phyloP scores from a whole-genome alignment of 1,140 invertebrate genomes.

The Cryptotermes secundus region DNA sequence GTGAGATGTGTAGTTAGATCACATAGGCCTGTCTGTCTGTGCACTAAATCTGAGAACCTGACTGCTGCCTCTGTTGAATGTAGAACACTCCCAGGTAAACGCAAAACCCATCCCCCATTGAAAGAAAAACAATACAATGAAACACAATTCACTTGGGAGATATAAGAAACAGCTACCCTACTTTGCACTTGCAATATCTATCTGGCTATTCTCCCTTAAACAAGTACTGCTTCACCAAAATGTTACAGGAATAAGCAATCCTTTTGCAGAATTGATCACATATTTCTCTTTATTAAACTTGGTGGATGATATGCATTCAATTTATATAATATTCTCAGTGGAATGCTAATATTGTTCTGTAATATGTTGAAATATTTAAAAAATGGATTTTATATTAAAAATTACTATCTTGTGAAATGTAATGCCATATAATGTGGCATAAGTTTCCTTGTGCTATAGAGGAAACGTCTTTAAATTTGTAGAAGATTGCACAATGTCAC shows the following conservation, averaged over 20 bases:
- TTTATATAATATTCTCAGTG: too few species aligned
- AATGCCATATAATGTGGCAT: too few species aligned
- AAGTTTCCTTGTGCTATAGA: too few species aligned
- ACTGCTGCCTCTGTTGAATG: slow-evolving; percentile 46
- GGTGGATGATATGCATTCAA: too few species aligned
- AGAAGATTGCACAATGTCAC: too few species aligned
- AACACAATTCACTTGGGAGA: slow-evolving; percentile 30
- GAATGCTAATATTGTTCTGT: too few species aligned
- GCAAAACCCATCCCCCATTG: slow-evolving; percentile 35
- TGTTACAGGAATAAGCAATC: background rate
- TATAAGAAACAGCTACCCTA: slow-evolving; percentile 8
- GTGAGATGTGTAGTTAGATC: slow-evolving; percentile 50
- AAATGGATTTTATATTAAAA: too few species aligned
- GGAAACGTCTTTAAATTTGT: too few species aligned
- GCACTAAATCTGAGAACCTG: slow-evolving; percentile 44
- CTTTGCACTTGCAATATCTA: slow-evolving; percentile 33
- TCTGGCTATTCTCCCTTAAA: background rate
- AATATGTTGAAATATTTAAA: too few species aligned
- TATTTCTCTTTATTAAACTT: too few species aligned
- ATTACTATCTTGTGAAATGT: too few species aligned
- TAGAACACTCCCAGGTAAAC: slow-evolving; percentile 60
- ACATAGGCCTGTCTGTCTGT: slow-evolving; percentile 56
- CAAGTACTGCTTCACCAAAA: background rate
- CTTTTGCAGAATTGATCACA: background rate
- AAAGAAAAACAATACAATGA: background rate